Conservation (phyloP, 2,888 invertebrate species). For the Platycheirus rosarum region DNA sequence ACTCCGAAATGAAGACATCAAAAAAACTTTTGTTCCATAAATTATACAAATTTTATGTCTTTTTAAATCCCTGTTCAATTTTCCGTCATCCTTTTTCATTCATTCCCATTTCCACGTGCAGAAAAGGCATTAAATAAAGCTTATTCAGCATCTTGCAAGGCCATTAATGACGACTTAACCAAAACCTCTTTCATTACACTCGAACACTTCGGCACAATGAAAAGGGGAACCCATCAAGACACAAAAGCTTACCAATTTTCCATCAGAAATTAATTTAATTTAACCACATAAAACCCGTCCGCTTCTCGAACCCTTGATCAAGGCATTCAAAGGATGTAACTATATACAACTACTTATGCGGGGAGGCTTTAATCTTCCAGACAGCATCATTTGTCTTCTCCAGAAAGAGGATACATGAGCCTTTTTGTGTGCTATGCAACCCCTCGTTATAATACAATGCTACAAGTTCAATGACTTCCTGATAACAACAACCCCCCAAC, state of each 20-base stretch:
- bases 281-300: conserved; percentile 34
- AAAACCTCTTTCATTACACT: conserved; percentile 30
- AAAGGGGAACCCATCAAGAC: conserved; percentile 2
- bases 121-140: conserved; percentile 49
- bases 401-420: conserved; percentile 21
- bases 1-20: background rate
- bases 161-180: conserved; percentile 44
- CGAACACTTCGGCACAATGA: conserved; percentile 10
- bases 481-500: conserved; percentile 18
- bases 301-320: background rate
- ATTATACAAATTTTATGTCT: conserved; percentile 13
- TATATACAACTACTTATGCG: conserved; percentile 47
- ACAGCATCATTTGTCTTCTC: conserved; percentile 59
- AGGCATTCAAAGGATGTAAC: conserved; percentile 30
- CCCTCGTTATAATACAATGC: conserved; percentile 24
- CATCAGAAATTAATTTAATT: conserved; percentile 70
- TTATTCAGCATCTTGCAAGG: conserved; percentile 63
- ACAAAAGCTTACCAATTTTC: conserved; percentile 56
- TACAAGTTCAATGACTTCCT: conserved; percentile 63
- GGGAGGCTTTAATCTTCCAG: conserved; percentile 46
- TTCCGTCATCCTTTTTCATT: background rate
- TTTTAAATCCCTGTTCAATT: background rate
- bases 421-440: conserved; percentile 1
- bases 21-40: conserved; percentile 13
- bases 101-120: conserved; percentile 31